Percentiles rank a stretch among this genome's conserved stretches.
Evolutionary conservation across 2,113 vertebrate species (phyloP).

Genomic region (Chlorocebus sabaeus): DNA sequence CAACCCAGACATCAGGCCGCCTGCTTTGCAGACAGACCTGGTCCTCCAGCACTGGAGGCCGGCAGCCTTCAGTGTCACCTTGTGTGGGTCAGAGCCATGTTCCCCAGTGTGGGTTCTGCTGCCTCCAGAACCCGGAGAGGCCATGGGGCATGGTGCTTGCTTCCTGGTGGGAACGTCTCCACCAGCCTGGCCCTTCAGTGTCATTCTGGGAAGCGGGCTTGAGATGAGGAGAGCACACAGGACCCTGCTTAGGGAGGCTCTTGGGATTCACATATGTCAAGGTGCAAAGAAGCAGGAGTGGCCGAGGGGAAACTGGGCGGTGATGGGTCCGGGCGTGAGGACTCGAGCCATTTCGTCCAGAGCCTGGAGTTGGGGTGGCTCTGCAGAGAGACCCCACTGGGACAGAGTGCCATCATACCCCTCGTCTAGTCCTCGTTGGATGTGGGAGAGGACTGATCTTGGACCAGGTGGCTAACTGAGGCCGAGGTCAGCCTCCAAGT

Average conservation of each 20-base stretch:
- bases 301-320: not conserved
- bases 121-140: not conserved
- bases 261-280: too few relatives aligned
- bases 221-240: not conserved
- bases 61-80: not conserved
- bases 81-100: not conserved
- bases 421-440: too few relatives aligned
- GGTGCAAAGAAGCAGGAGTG: not conserved
- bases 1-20: not conserved
- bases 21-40: not conserved
- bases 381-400: not conserved
- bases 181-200: not conserved
- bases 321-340: too few relatives aligned
- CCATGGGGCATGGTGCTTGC: too few relatives aligned
- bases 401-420: not conserved
- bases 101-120: not conserved
- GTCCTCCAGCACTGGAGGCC: not conserved
- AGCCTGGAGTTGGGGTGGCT: not conserved
- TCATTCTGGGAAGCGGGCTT: not conserved
- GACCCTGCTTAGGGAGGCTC: not conserved
- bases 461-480: too few relatives aligned
- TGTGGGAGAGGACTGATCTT: too few relatives aligned
- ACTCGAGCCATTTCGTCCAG: not conserved
- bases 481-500: not conserved
- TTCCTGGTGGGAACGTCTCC: not conserved